A percentile compares a stretch with the other conserved stretches of the same genome.
Conservation (phyloP, 2,797 vertebrate genomes). For the Crenichthys baileyi region DNA sequence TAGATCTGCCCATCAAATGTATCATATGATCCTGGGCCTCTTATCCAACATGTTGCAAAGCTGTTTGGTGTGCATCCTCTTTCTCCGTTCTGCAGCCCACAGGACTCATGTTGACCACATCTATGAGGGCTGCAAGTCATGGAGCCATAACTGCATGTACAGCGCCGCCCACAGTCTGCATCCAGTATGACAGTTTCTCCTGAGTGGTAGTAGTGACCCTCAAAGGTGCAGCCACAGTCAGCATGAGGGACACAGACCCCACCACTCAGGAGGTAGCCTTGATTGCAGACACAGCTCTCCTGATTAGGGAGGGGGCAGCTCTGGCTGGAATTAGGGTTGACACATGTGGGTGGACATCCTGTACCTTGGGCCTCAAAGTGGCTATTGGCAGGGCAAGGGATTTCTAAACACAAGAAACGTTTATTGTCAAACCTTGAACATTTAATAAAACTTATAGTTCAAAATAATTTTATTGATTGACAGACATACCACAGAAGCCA, state of each 20-base stretch:
- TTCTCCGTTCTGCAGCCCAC: slow-evolving; percentile 40
- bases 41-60: slow-evolving; percentile 63
- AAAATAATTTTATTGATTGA: background rate
- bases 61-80: slow-evolving; percentile 65
- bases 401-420: slow-evolving; percentile 41
- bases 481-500: slow-evolving; percentile 74
- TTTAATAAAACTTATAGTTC: accelerated
- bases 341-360: slow-evolving; percentile 75
- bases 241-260: slow-evolving; percentile 61
- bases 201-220: slow-evolving; percentile 66
- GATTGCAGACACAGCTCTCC: slow-evolving; percentile 74
- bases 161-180: slow-evolving; percentile 60
- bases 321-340: slow-evolving; percentile 50
- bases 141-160: slow-evolving; percentile 51
- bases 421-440: accelerated
- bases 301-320: slow-evolving; percentile 59
- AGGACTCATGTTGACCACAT: slow-evolving; percentile 29
- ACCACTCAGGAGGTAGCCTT: slow-evolving; percentile 71
- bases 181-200: slow-evolving; percentile 65
- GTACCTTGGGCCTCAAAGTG: slow-evolving; percentile 70
- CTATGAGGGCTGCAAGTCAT: slow-evolving; percentile 29
- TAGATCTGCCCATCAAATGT: slow-evolving; percentile 73
- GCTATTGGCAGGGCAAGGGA: slow-evolving; percentile 71
- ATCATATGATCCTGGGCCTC: slow-evolving; percentile 63
- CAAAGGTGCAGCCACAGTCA: slow-evolving; percentile 75